Evolutionary conservation across 2,797 vertebrate genomes (phyloP).

Genomic region (Sternarchorhynchus goeldii): DNA sequence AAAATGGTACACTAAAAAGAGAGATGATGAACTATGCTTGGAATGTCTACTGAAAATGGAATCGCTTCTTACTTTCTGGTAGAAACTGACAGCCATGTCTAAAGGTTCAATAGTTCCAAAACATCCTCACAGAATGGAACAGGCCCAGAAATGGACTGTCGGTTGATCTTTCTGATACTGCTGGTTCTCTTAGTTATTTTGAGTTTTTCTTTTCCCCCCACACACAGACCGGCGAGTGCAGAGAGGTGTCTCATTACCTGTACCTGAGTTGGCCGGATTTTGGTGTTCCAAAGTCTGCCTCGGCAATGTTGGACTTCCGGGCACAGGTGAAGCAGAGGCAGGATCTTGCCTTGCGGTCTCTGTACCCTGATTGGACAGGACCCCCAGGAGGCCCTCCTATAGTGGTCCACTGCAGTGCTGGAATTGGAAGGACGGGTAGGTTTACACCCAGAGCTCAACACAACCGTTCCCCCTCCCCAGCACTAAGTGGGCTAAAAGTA

Average conservation of each 20-base stretch:
- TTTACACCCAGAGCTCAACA: too few species aligned
- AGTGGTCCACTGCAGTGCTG: slow-evolving; percentile 85
- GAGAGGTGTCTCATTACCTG: slow-evolving; percentile 82
- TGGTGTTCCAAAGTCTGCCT: slow-evolving; percentile 84
- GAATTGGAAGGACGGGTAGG: slow-evolving; percentile 84
- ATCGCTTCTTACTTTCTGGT: neutral
- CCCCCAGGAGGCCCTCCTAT: slow-evolving; percentile 80
- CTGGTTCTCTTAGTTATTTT: too few species aligned
- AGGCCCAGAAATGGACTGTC: neutral
- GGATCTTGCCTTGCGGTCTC: slow-evolving; percentile 70
- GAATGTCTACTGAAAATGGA: neutral
- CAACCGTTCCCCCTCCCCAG: neutral
- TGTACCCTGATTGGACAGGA: slow-evolving; percentile 77
- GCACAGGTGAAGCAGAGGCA: slow-evolving; percentile 79
- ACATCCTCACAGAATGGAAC: neutral
- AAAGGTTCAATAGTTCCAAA: neutral
- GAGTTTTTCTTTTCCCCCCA: neutral
- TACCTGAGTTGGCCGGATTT: slow-evolving; percentile 90
- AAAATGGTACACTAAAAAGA: neutral
- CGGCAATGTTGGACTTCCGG: slow-evolving; percentile 85
- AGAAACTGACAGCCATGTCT: neutral
- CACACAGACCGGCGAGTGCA: slow-evolving; percentile 77
- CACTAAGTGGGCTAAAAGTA: too few species aligned
- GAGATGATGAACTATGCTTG: neutral
- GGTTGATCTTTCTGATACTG: neutral